These are phyloP conservation scores for Dynastes grantii DNA, from an alignment of 2,888 invertebrate genomes.

Conservation along the genomic window DNA sequence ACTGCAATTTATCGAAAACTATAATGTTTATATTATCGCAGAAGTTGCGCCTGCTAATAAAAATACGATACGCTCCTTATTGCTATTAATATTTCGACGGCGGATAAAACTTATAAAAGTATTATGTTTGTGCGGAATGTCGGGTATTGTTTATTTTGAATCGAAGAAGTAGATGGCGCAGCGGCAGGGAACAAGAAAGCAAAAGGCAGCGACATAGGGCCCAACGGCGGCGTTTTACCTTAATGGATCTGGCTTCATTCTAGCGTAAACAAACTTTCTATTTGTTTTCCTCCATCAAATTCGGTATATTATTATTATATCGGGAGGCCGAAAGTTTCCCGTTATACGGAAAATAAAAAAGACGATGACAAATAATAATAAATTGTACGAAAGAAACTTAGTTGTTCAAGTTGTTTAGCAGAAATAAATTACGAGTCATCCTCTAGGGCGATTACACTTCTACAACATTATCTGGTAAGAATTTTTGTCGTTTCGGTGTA, in stretches of 20 bases:
- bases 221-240: conserved; percentile 28
- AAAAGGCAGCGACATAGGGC: neutral
- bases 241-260: conserved; percentile 28
- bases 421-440: neutral
- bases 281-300: conserved; percentile 29
- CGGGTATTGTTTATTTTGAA: conserved; percentile 14
- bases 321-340: neutral
- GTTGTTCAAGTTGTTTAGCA: too few species aligned
- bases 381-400: conserved; percentile 1
- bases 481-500: neutral
- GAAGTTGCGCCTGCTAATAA: neutral
- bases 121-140: conserved; percentile 32
- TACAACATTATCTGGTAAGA: neutral
- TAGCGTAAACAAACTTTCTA: conserved; percentile 37
- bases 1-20: conserved; percentile 7
- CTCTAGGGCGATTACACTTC: neutral
- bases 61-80: neutral
- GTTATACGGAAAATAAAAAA: neutral
- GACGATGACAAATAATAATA: conserved; percentile 22
- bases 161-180: conserved; percentile 1
- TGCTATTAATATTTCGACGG: conserved; percentile 32
- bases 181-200: neutral
- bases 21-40: neutral
- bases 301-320: conserved; percentile 31
- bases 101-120: conserved; percentile 36